Conservation (phyloP, 2,888 invertebrate genomes). For the Trachelus stipa region DNA sequence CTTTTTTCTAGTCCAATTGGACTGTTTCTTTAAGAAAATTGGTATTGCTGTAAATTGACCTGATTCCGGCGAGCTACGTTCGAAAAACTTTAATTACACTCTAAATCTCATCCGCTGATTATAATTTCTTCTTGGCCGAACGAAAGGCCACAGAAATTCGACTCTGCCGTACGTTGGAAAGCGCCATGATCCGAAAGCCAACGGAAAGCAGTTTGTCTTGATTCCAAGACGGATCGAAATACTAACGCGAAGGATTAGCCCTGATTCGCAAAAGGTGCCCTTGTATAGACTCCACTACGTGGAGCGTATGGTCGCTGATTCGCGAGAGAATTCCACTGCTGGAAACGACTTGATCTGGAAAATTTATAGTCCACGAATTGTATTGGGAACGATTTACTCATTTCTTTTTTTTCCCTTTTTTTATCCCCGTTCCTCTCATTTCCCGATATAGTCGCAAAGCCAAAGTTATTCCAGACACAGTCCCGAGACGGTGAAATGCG, state of each 20-base stretch:
- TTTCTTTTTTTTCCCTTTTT: not conserved
- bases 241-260: not conserved
- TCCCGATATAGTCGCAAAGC: not conserved
- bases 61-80: conserved; percentile 23
- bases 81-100: conserved; percentile 38
- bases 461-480: not conserved
- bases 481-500: not conserved
- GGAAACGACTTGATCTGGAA: not conserved
- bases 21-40: not conserved
- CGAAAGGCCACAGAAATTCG: not conserved
- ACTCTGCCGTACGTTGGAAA: not conserved
- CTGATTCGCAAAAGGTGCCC: not conserved
- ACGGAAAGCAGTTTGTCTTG: not conserved
- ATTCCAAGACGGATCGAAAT: not conserved
- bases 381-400: not conserved
- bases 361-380: not conserved
- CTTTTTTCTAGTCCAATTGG: not conserved
- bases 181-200: not conserved
- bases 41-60: conserved; percentile 13
- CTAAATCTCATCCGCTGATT: conserved; percentile 33
- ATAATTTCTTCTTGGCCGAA: conserved; percentile 30
- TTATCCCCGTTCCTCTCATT: not conserved
- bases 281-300: not conserved
- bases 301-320: not conserved
- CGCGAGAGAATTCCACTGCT: not conserved